Evolutionary conservation across 2,113 vertebrate species (phyloP).

Genomic region (Hyla sarda): DNA sequence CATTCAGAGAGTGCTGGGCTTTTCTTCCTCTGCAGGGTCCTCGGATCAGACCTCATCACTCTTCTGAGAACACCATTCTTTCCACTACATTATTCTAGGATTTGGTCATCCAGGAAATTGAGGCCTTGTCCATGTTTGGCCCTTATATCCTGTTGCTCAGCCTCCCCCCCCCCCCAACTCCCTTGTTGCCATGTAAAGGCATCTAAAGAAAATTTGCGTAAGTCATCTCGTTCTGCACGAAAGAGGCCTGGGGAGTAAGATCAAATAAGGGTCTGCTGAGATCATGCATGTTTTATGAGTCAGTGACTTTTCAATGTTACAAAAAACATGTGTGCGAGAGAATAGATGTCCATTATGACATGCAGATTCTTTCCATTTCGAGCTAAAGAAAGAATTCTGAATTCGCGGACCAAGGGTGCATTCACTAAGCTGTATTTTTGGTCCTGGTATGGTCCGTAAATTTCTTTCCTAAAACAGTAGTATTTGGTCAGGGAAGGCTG

Average conservation of each 20-base stretch:
- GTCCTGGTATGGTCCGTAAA: background rate
- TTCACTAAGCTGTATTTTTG: background rate
- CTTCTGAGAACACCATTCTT: slow-evolving; percentile 54
- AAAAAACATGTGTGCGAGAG: slow-evolving; percentile 11
- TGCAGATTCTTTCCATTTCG: slow-evolving; percentile 4
- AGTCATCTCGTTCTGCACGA: slow-evolving; percentile 25
- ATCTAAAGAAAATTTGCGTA: slow-evolving; percentile 38
- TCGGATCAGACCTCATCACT: slow-evolving; percentile 13
- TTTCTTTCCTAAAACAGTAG: background rate
- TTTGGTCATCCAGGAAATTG: slow-evolving; percentile 16
- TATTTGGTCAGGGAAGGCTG: too few species aligned
- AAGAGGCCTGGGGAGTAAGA: slow-evolving; percentile 27
- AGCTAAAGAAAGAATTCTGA: background rate
- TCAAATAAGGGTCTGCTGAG: slow-evolving; percentile 37
- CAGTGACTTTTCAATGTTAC: slow-evolving; percentile 23
- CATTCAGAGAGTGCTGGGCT: slow-evolving; percentile 29
- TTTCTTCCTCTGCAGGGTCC: slow-evolving; percentile 26
- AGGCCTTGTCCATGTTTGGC: slow-evolving; percentile 47
- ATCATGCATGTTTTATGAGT: slow-evolving; percentile 25
- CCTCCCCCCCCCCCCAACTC: background rate
- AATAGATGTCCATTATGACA: background rate
- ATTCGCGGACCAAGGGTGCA: background rate
- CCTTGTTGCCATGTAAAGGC: slow-evolving; percentile 35
- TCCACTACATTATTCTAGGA: slow-evolving; percentile 17
- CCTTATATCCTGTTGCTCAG: slow-evolving; percentile 20